phyloP scores from a whole-genome alignment of 2,888 invertebrate species.

The Limenitis camilla region DNA sequence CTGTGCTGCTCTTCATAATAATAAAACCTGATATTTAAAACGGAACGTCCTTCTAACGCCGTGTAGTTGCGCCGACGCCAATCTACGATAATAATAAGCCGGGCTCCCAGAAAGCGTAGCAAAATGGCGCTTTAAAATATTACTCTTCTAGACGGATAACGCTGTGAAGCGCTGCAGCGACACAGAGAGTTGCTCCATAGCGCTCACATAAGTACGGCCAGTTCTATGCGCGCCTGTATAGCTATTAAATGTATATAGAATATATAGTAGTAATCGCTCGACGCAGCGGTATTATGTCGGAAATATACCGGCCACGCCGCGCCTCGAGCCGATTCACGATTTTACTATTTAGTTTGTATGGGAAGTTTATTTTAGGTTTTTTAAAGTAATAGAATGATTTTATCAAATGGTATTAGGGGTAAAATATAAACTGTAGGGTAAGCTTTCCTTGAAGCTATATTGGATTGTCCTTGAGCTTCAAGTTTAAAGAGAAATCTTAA shows the following conservation, averaged over 20 bases:
- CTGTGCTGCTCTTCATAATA: slow-evolving; percentile 75
- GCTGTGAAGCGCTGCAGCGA: slow-evolving; percentile 58
- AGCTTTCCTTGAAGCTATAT: slow-evolving; percentile 63
- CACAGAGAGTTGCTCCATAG: slow-evolving; percentile 46
- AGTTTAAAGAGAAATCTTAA: slow-evolving; percentile 37
- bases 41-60: slow-evolving; percentile 76
- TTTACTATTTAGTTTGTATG: slow-evolving; percentile 73
- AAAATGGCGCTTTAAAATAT: slow-evolving; percentile 52
- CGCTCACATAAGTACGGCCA: slow-evolving; percentile 76
- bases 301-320: slow-evolving; percentile 72
- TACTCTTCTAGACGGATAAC: slow-evolving; percentile 38
- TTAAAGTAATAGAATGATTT: slow-evolving; percentile 56
- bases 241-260: slow-evolving; percentile 76
- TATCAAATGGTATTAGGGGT: slow-evolving; percentile 56
- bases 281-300: slow-evolving; percentile 76
- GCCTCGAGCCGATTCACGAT: slow-evolving; percentile 66
- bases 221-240: slow-evolving; percentile 76
- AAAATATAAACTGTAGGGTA: slow-evolving; percentile 61
- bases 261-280: slow-evolving; percentile 76
- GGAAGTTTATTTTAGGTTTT: slow-evolving; percentile 67
- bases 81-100: slow-evolving; percentile 76
- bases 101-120: slow-evolving; percentile 51
- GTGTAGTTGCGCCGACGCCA: slow-evolving; percentile 76
- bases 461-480: slow-evolving; percentile 40
- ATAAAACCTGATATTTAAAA: slow-evolving; percentile 76